Evolutionary conservation across 2,113 vertebrate species (phyloP).

Genomic region (Psammodynastes pulverulentus): DNA sequence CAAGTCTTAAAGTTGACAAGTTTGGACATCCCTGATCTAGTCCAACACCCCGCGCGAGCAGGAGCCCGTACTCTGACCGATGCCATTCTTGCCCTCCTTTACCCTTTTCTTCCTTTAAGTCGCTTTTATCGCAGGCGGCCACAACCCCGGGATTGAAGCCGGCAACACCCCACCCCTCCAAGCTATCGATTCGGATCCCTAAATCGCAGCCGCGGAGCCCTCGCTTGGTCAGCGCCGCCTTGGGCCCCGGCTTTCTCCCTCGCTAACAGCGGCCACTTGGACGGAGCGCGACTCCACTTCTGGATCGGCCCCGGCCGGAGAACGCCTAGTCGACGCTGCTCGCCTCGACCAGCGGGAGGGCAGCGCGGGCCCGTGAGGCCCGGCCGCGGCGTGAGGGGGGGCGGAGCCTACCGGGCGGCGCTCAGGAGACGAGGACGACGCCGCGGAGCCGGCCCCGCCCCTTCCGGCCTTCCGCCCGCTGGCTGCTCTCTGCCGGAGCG

Average conservation of each 20-base stretch:
- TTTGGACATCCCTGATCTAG: too few species aligned
- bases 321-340: neutral
- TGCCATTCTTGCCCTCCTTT: neutral
- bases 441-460: neutral
- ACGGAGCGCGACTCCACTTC: neutral
- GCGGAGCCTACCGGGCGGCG: neutral
- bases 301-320: too few species aligned
- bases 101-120: neutral
- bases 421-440: neutral
- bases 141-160: too few species aligned
- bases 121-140: neutral
- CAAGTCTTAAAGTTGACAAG: too few species aligned
- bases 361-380: neutral
- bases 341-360: neutral
- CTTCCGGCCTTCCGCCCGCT: neutral
- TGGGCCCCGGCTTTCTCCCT: neutral
- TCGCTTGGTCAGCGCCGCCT: neutral
- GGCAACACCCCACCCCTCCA: too few species aligned
- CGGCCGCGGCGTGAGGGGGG: neutral
- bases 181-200: neutral
- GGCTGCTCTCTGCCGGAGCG: neutral
- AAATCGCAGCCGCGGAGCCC: neutral
- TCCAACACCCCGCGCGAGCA: too few species aligned
- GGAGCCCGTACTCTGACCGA: too few species aligned
- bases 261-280: neutral